Percentiles rank a stretch among this genome's conserved stretches.
Evolutionary conservation across 2,113 vertebrate species (phyloP).

Genomic region (Campylomormyrus numenius): DNA sequence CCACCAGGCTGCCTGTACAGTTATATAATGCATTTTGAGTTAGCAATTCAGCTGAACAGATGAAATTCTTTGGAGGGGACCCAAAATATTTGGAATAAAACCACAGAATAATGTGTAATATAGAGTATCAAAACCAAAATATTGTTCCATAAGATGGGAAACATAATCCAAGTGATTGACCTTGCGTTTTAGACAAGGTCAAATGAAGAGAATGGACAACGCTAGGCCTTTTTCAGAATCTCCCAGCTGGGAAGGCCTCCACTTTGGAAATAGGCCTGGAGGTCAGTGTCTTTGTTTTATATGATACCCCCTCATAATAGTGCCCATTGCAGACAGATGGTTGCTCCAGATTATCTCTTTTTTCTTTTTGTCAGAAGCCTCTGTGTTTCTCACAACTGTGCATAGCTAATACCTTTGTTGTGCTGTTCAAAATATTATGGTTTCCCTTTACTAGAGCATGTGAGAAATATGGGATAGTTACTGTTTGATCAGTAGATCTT

Average conservation of each 20-base stretch:
- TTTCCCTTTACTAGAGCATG: not conserved
- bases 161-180: not conserved
- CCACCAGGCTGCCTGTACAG: not conserved
- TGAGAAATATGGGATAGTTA: not conserved
- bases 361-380: not conserved
- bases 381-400: not conserved
- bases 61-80: not conserved
- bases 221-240: not conserved
- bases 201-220: not conserved
- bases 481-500: not conserved
- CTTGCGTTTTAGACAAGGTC: not conserved
- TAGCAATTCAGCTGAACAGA: not conserved
- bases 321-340: slow-evolving; percentile 4
- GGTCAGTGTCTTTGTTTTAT: not conserved
- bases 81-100: not conserved
- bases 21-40: not conserved
- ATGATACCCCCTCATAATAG: not conserved
- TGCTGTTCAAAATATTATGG: not conserved
- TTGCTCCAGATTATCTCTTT: not conserved
- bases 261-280: not conserved
- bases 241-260: not conserved
- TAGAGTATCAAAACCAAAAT: not conserved
- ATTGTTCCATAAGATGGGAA: not conserved
- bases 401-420: not conserved
- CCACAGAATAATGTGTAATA: not conserved